Base-by-base conservation (phyloP, 2,113 vertebrate genomes). In the Rhinoderma darwinii region DNA sequence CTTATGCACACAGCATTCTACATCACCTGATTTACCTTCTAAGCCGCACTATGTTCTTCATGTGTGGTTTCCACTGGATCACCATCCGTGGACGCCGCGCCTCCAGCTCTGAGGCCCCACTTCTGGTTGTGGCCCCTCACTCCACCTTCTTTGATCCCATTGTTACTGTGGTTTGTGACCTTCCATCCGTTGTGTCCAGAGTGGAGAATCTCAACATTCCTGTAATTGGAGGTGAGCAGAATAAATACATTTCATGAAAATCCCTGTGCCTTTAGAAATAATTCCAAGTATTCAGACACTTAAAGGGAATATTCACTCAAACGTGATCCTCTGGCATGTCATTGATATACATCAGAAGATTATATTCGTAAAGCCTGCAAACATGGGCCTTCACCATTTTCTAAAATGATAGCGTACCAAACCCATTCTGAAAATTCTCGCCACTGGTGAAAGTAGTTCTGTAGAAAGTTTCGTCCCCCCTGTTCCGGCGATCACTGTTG, bases 81-180 rank as follows among this genome's bases (percentile, higher is more conserved):
- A 91, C 91, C 11, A 95, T 97, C 43, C 95, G 96, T 61, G 96
- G 97, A 66, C 95, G 93, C 17, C 89, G 90, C 79, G 97, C 96
- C 0, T 91, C 92, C 4, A 88, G 94, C 68, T 92, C 93, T 75
- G 95, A 97, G 88, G 97, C 97, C 0, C 96, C 96, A 0, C 91
- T 97, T 78, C 91, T 98, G 85, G 96, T 96, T 30, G 96, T 96
- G 4, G 97, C 96, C 0, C 97, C 97, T 9, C 97, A 98, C 90
- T 96, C 96, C 32, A 89, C 94, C 78, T 98, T 96, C 89, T 90
- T 98, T 89, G 97, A 98, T 91, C 96, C 97, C 88, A 89, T 97
- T 90, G 92, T 96, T 32, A 90, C 97, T n/a, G 89, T 91, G 74
- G 86, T 90, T 0, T 90, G 95, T 54, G 93, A 95, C 79, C 92